Evolutionary conservation across 2,797 vertebrate genomes (phyloP), one percentile per base, ranked within the genome.

Genomic region (Pangasius mekongensis): DNA sequence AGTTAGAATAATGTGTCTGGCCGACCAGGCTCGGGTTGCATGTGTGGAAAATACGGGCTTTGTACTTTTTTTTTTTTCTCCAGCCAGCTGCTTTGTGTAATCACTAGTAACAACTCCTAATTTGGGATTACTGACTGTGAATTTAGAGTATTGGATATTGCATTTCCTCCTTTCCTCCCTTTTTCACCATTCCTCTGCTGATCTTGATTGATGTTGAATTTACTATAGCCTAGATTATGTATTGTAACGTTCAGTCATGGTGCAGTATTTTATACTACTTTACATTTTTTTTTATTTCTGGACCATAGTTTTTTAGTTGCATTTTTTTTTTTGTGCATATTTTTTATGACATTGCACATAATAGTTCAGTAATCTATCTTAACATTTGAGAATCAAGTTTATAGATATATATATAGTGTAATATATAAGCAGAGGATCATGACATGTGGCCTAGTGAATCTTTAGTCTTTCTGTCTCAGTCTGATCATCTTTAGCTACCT

Each of bases 111-210:
- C 88, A 85, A 49, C 86, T 85, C 85, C 89, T 87, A 89, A 90
- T 74, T 62, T 90, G 90, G 89, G 78, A 91, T 91, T 84, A 92
- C 90, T 88, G 88, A 92, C 93, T 93, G 93, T 93, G 93, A 93
- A 91, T 88, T 91, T 90, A 87, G 84, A 89, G 90, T 89, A 69
- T 89, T 76, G 74, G 89, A 89, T 89, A 56, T 76, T 86, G 43
- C 33, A 83, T 89, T 87, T 86, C 30, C 33, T 71, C 74, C 49
- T 88, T 80, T 87, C 85, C 36, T 66, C 24, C 13, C 22, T 66
- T 71, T 73, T 83, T 76, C 77, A 62, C 77, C 87, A 62, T 88
- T 85, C 81, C 73, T 92, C 87, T 92, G 83, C 88, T 90, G 88
- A 92, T 91, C 85, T 88, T 86, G 60, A 89, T 92, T 69, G 76